phyloP scores from a whole-genome alignment of 2,113 vertebrate genomes.

The Zosterops japonicus region DNA sequence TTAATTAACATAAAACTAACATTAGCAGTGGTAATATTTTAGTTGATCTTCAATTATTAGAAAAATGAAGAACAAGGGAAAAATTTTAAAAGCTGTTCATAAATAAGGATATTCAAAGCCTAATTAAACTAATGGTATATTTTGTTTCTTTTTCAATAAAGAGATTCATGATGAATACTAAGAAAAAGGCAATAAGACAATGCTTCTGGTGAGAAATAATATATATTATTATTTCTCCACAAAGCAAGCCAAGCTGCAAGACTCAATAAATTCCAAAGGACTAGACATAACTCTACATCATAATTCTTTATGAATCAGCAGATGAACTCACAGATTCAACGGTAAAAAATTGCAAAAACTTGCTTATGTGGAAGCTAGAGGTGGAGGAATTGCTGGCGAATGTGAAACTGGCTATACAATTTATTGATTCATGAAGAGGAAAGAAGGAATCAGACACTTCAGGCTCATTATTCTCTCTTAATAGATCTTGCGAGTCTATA shows the following conservation, averaged over 20 bases:
- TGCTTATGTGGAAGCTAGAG: neutral
- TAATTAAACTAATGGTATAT: neutral
- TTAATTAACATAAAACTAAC: neutral
- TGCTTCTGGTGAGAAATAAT: neutral
- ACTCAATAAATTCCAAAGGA: neutral
- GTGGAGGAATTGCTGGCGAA: neutral
- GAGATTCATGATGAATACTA: neutral
- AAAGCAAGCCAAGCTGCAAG: neutral
- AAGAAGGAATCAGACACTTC: neutral
- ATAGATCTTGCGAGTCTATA: neutral
- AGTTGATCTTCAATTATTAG: neutral
- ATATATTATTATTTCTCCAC: neutral
- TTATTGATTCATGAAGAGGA: neutral
- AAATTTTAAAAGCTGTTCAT: accelerated
- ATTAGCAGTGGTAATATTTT: neutral
- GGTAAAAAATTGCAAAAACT: neutral
- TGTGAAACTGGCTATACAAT: neutral
- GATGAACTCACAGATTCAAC: neutral
- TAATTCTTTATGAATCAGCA: neutral
- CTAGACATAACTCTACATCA: neutral
- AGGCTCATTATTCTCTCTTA: neutral
- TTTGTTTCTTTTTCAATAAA: neutral
- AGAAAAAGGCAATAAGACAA: neutral
- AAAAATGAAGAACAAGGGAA: neutral
- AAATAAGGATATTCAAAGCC: neutral